Base-by-base conservation (phyloP, 2,113 vertebrate genomes). In the Centrocercus urophasianus region DNA sequence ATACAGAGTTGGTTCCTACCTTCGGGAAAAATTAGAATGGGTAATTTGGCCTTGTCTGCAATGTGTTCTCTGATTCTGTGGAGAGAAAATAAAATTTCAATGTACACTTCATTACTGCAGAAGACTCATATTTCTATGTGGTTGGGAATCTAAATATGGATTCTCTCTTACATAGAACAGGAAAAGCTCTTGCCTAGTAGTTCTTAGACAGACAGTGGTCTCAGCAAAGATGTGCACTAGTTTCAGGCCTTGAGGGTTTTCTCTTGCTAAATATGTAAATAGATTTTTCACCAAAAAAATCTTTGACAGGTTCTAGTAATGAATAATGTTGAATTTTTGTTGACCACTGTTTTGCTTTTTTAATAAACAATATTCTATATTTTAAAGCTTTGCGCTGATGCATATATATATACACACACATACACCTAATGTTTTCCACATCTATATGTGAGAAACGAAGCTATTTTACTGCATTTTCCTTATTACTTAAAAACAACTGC, bases 21-120 rank as follows among this genome's bases (percentile, higher is more conserved):
- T 98, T 99, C 99, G 71, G 99, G 99, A 82, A 99, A 99, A 89
- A 99, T 99, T 89, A 99, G 97, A 96, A 99, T 99, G 79, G 99
- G 99, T 76, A 99, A 97, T 96, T 99, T 99, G 92, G 97, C 97
- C 96, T 97, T 98, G 78, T 98, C 98, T 64, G 98, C 97, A 60
- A 99, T 89, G 38, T 99, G 99, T 95, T 98, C 98, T 94, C 80
- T 98, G 38, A 99, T 96, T 95, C 99, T 99, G 98, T 59, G 56
- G 67, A 95, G 32, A 66, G 59, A 96, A 95, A 96, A 91, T 11
- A 84, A 92, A 30, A 65, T 56, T 66, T 50, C 64, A 83, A 17
- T 45, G 30, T 63, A 38, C 17, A 20, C 8, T 83, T 88, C 28
- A 59, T 57, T 65, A 50, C 36, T 27, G 19, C 6, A 63, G 24